Percentiles rank a stretch among this genome's conserved stretches.
Conservation (phyloP, 2,113 vertebrate genomes). For the Tachysurus fulvidraco region DNA sequence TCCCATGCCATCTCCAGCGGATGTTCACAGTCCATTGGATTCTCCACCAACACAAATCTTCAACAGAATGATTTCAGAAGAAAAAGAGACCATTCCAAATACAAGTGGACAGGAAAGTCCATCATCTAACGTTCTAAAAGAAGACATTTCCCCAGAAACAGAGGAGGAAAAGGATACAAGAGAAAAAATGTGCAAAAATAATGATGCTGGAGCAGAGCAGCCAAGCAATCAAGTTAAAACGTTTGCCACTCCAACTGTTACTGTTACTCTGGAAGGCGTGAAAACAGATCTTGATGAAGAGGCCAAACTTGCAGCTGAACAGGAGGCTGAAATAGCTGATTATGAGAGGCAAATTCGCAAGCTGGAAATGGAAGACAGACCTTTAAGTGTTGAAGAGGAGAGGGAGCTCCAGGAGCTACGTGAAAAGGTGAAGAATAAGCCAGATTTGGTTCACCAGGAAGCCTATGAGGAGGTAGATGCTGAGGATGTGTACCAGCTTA, state of each 20-base stretch:
- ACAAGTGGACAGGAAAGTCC: slow-evolving; percentile 16
- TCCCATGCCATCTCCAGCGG: slow-evolving; percentile 92
- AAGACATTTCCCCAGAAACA: slow-evolving; percentile 49
- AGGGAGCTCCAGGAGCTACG: slow-evolving; percentile 83
- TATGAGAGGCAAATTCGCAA: slow-evolving; percentile 78
- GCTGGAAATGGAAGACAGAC: slow-evolving; percentile 76
- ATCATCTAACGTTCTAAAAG: slow-evolving; percentile 33
- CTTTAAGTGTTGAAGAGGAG: slow-evolving; percentile 78
- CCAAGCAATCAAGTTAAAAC: slow-evolving; percentile 54
- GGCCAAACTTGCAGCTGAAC: slow-evolving; percentile 62
- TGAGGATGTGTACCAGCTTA: slow-evolving; percentile 91
- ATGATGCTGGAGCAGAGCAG: slow-evolving; percentile 47
- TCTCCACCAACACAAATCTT: slow-evolving; percentile 66
- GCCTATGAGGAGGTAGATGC: slow-evolving; percentile 90
- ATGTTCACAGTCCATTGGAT: slow-evolving; percentile 73
- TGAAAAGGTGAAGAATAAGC: slow-evolving; percentile 88
- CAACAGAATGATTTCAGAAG: slow-evolving; percentile 70
- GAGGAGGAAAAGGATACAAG: slow-evolving; percentile 52
- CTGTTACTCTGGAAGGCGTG: slow-evolving; percentile 71
- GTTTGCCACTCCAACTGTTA: slow-evolving; percentile 73
- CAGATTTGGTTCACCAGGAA: slow-evolving; percentile 93
- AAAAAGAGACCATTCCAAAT: slow-evolving; percentile 65
- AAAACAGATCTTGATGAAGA: slow-evolving; percentile 61
- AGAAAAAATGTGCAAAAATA: slow-evolving; percentile 44
- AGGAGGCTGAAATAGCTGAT: slow-evolving; percentile 66